A percentile compares a stretch with the other conserved stretches of the same genome.
These are phyloP conservation scores for Aculops lycopersici DNA, from an alignment of 1,140 invertebrate genomes.

Conservation along the genomic window DNA sequence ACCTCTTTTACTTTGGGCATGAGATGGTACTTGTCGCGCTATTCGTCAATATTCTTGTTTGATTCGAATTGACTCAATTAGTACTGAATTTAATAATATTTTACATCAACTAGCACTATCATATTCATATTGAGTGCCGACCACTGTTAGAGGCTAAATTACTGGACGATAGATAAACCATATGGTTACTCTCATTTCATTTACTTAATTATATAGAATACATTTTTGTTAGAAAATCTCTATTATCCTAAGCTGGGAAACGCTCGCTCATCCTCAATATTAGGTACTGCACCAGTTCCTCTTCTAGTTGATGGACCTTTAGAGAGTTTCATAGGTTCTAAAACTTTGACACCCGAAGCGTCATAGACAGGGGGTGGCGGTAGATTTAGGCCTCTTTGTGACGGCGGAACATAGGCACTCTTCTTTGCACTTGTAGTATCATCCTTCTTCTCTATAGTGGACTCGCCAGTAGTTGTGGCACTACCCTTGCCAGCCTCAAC, in stretches of 20 bases:
- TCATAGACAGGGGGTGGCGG: neutral
- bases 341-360: neutral
- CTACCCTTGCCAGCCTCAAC: constrained; percentile 6
- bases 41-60: too few species aligned
- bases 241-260: constrained; percentile 4
- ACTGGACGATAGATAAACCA: too few species aligned
- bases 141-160: too few species aligned
- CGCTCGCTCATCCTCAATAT: constrained; percentile 1
- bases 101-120: too few species aligned
- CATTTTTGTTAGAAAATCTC: constrained; percentile 4
- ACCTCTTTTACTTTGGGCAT: too few species aligned
- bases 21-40: too few species aligned
- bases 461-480: neutral
- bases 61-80: too few species aligned
- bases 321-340: neutral
- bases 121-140: too few species aligned
- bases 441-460: neutral
- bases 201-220: too few species aligned
- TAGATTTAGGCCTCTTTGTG: neutral
- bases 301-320: neutral
- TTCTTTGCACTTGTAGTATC: neutral
- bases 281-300: neutral
- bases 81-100: too few species aligned
- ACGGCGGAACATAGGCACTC: neutral
- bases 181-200: too few species aligned